Evolutionary conservation across 2,888 invertebrate genomes (phyloP).

Genomic region (Idaea biselata): DNA sequence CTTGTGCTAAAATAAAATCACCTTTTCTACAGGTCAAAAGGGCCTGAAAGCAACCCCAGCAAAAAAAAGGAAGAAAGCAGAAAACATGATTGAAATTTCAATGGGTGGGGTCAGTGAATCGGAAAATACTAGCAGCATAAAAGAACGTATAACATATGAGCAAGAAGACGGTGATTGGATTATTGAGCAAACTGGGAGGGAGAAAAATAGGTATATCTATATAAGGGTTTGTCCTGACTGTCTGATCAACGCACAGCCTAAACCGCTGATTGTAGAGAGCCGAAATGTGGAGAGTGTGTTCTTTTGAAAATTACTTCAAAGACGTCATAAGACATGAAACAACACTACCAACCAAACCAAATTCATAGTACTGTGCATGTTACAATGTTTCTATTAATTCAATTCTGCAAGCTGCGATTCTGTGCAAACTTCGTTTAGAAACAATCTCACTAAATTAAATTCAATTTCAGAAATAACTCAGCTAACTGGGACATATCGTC

Average conservation of each 20-base stretch:
- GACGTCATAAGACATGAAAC: no score
- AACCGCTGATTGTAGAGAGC: no score
- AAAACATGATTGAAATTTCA: neutral
- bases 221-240: neutral
- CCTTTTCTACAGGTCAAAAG: neutral
- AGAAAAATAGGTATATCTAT: neutral
- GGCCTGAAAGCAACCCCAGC: neutral
- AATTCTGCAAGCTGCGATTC: no score
- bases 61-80: neutral
- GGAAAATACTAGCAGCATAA: neutral
- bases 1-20: no score
- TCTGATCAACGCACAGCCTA: no score
- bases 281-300: no score
- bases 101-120: neutral
- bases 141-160: neutral
- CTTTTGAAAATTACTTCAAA: neutral
- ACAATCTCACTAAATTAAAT: neutral
- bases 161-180: neutral
- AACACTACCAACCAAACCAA: no score
- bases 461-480: neutral
- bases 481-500: conserved; percentile 1
- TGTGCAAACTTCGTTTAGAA: neutral
- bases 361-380: no score
- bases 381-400: no score
- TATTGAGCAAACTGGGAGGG: neutral